Evolutionary conservation across 2,888 invertebrate species (phyloP).

Genomic region (Axea sp.): DNA sequence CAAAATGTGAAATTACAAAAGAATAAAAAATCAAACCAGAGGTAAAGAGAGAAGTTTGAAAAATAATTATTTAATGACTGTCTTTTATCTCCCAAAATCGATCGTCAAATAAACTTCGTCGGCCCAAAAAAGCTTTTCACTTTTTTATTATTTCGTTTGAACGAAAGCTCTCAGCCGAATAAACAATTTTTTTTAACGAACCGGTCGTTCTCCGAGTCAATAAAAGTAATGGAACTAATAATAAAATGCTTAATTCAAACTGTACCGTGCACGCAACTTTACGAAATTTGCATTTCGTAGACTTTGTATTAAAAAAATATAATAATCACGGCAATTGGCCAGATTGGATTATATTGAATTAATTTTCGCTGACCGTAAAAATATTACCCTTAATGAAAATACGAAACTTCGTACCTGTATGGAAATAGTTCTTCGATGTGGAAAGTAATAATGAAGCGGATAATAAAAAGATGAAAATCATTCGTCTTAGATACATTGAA

Average conservation of each 20-base stretch:
- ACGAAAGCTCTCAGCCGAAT: conserved; percentile 21
- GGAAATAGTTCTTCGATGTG: conserved; percentile 20
- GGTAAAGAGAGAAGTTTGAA: background rate
- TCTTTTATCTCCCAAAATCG: conserved; percentile 12
- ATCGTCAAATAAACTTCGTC: conserved; percentile 16
- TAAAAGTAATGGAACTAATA: conserved; percentile 27
- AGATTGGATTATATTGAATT: too few relatives aligned
- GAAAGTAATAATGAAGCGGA: conserved; percentile 29
- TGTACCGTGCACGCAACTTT: background rate
- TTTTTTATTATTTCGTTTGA: background rate
- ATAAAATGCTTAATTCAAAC: conserved; percentile 14
- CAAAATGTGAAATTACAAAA: too few relatives aligned
- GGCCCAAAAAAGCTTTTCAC: conserved; percentile 3
- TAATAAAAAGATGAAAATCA: conserved; percentile 38
- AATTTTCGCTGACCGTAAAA: conserved; percentile 1
- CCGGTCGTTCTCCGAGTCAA: conserved; percentile 1
- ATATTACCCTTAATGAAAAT: too few relatives aligned
- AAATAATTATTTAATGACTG: conserved; percentile 7
- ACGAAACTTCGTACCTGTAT: too few relatives aligned
- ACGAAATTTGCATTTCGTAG: conserved; percentile 5
- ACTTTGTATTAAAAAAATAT: background rate
- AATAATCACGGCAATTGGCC: conserved; percentile 7
- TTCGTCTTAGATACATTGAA: conserved; percentile 29
- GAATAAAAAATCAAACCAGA: too few relatives aligned
- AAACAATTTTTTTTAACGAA: conserved; percentile 22